Percentiles rank a stretch among this genome's conserved stretches.
Conservation (phyloP, 2,797 vertebrate genomes). For the Myotis findleyi region DNA sequence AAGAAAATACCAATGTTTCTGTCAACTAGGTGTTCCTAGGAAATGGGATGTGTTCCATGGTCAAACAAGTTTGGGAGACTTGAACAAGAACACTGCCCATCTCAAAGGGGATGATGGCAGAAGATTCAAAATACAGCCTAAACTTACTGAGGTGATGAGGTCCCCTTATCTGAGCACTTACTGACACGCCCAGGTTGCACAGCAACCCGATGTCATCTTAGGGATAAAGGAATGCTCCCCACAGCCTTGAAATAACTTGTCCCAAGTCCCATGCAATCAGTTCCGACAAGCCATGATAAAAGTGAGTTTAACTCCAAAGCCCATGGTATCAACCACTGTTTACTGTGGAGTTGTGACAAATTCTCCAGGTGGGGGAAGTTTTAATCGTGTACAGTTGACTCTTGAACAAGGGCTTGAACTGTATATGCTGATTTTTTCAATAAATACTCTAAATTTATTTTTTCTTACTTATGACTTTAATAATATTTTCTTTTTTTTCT, state of each 20-base stretch:
- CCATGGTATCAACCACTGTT: neutral
- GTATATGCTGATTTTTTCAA: neutral
- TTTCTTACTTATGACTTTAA: neutral
- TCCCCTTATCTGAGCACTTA: neutral
- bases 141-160: neutral
- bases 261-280: neutral
- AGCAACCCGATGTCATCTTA: neutral
- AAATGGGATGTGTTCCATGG: neutral
- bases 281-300: neutral
- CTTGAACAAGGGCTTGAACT: neutral
- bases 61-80: conserved; percentile 13
- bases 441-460: neutral
- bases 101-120: neutral
- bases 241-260: neutral
- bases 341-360: neutral
- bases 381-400: neutral
- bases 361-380: neutral
- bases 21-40: neutral
- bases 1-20: neutral
- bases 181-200: neutral
- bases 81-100: neutral
- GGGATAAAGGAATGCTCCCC: neutral
- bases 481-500: neutral
- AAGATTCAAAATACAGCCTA: neutral
- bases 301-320: neutral